Conservation (phyloP, 2,113 vertebrate species). For the Macrotus californicus region DNA sequence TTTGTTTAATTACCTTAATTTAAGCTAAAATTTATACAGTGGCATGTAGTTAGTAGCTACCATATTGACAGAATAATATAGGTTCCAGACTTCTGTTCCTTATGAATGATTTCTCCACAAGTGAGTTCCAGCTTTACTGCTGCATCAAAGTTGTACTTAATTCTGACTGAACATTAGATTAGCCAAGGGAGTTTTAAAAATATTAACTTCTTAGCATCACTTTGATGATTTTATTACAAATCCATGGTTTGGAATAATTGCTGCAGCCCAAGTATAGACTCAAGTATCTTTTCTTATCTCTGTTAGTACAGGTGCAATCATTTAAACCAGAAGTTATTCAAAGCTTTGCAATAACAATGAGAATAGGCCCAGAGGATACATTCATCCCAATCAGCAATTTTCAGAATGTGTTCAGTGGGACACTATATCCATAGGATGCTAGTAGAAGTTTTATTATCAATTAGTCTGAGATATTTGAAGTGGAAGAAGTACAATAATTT, state of each 20-base stretch:
- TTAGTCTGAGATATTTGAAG: neutral
- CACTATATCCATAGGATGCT: neutral
- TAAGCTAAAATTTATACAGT: neutral
- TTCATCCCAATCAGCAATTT: neutral
- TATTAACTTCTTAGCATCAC: neutral
- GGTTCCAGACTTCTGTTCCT: neutral
- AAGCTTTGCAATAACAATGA: neutral
- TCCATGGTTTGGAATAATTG: neutral
- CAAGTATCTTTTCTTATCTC: neutral
- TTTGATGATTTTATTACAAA: neutral
- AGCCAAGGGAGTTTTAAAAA: neutral
- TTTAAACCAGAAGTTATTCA: conserved; percentile 25
- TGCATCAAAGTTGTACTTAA: neutral
- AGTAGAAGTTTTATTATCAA: neutral
- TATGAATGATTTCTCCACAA: neutral
- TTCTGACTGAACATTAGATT: neutral
- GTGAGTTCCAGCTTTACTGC: neutral
- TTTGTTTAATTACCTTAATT: neutral
- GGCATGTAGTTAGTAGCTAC: neutral
- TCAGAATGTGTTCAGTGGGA: neutral
- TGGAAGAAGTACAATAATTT: neutral
- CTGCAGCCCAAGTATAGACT: neutral
- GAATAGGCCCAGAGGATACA: neutral
- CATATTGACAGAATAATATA: neutral
- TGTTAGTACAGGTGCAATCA: neutral